Percentiles rank a stretch among this genome's conserved stretches.
phyloP scores from a whole-genome alignment of 2,113 vertebrate genomes.

The Gopherus flavomarginatus region DNA sequence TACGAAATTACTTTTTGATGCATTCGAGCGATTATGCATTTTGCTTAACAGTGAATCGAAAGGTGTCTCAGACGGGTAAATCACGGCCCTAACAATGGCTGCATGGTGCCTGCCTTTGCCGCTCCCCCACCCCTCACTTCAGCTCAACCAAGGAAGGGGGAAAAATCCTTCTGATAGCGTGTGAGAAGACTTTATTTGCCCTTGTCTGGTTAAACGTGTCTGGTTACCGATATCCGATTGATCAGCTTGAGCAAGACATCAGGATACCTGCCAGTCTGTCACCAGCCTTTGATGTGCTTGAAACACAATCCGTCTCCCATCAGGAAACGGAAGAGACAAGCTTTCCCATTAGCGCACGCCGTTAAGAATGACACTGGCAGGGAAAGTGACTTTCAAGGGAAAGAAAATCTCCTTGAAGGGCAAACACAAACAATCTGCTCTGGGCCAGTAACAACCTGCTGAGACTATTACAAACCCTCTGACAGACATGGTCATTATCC shows the following conservation, averaged over 20 bases:
- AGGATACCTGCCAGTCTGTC: constrained; percentile 39
- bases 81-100: neutral
- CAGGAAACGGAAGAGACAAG: constrained; percentile 31
- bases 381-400: constrained; percentile 77
- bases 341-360: accelerated
- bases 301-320: constrained; percentile 71
- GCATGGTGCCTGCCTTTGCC: neutral
- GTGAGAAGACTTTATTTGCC: neutral
- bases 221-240: constrained; percentile 65
- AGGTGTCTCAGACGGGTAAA: neutral
- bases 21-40: neutral
- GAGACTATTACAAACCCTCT: neutral
- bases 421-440: neutral
- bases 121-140: neutral
- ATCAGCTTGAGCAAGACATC: constrained; percentile 42
- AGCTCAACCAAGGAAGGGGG: neutral
- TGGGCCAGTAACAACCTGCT: neutral
- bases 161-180: neutral
- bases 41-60: neutral
- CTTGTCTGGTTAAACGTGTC: neutral
- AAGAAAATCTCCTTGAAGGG: constrained; percentile 1
- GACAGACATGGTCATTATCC: neutral
- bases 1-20: neutral
- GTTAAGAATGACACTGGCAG: neutral
- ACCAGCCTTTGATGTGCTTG: constrained; percentile 56